Evolutionary conservation across 2,113 vertebrate genomes (phyloP).

Genomic region (Heteronetta atricapilla): DNA sequence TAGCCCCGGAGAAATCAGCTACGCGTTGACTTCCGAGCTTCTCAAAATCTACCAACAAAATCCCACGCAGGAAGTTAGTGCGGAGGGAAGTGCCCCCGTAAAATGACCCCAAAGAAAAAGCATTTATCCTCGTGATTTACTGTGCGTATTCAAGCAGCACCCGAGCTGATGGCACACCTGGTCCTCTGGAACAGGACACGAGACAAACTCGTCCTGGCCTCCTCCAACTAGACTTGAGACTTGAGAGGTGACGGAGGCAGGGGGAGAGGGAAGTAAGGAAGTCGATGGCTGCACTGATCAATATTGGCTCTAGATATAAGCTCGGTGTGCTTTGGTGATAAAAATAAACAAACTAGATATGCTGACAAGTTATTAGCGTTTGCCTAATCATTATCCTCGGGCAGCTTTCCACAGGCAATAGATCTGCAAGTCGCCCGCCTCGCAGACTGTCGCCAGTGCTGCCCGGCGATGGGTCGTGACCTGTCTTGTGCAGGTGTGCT

Average conservation of each 20-base stretch:
- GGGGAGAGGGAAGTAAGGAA: neutral
- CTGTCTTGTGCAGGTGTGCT: neutral
- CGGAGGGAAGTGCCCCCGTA: neutral
- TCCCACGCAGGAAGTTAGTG: neutral
- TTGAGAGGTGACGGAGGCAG: neutral
- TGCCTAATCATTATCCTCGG: neutral
- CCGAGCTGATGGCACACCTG: neutral
- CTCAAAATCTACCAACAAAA: neutral
- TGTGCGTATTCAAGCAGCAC: neutral
- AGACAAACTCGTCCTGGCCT: neutral
- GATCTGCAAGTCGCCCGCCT: neutral
- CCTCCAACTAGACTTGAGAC: neutral
- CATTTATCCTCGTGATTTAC: neutral
- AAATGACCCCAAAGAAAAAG: neutral
- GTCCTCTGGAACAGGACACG: neutral
- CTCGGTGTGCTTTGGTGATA: neutral
- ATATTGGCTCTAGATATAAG: neutral
- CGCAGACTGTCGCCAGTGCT: neutral
- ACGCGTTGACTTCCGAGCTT: slow-evolving; percentile 2
- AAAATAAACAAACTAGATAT: neutral
- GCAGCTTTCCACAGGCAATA: neutral
- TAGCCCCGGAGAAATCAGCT: slow-evolving; percentile 36
- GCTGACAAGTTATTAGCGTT: neutral
- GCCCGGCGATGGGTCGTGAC: rapidly evolving
- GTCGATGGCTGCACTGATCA: neutral